Percentiles rank a stretch among this genome's conserved stretches.
phyloP scores from a whole-genome alignment of 2,888 invertebrate species.

The Rhabditophanes sp. region DNA sequence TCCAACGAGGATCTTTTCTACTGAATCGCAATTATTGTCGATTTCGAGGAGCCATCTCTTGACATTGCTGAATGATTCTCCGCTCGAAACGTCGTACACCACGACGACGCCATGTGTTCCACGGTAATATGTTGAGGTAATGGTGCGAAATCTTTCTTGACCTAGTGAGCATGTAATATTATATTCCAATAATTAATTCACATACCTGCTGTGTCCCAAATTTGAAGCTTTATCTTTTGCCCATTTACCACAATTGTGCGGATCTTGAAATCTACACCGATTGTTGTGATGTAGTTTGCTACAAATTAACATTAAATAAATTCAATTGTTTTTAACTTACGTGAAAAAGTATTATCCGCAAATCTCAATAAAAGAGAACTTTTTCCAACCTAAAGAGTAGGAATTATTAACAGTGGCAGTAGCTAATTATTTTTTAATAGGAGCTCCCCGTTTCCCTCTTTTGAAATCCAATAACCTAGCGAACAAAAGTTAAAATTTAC shows the following conservation, averaged over 20 bases:
- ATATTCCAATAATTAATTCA: conserved; percentile 5
- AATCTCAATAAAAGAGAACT: conserved; percentile 86
- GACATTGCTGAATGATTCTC: conserved; percentile 96
- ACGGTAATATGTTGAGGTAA: conserved; percentile 91
- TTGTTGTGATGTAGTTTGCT: conserved; percentile 72
- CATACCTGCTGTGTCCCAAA: conserved; percentile 59
- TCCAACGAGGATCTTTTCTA: conserved; percentile 55
- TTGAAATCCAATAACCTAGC: too few species aligned
- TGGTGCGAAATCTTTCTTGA: conserved; percentile 88
- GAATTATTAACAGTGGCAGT: too few species aligned
- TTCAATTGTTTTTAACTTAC: conserved; percentile 50
- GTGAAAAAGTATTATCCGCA: conserved; percentile 93
- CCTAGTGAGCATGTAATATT: conserved; percentile 74
- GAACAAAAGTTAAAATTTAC: too few species aligned
- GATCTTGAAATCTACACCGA: conserved; percentile 99
- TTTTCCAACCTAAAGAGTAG: too few species aligned
- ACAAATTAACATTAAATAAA: conserved; percentile 11
- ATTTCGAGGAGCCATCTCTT: conserved; percentile 98
- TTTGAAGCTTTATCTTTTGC: conserved; percentile 51
- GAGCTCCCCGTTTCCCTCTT: too few species aligned
- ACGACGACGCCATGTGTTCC: conserved; percentile 99
- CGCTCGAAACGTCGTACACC: conserved; percentile 95
- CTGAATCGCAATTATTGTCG: conserved; percentile 88
- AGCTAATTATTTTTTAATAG: too few species aligned
- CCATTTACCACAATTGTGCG: conserved; percentile 60